Conservation (phyloP, 2,888 invertebrate genomes). For the Phorcus lineatus region DNA sequence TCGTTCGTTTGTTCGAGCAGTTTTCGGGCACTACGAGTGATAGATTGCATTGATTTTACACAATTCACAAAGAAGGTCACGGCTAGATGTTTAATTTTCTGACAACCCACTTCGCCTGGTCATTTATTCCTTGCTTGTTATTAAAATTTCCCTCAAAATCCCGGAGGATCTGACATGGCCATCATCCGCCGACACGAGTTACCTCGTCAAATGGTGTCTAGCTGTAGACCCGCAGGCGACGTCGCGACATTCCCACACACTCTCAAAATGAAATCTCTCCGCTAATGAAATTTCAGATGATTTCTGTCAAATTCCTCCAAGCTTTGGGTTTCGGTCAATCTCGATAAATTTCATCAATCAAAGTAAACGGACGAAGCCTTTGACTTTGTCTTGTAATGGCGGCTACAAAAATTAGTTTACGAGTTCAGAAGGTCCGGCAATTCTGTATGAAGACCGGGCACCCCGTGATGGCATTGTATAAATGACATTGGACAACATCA, state of each 20-base stretch:
- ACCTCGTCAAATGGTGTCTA: neutral
- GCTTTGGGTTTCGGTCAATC: neutral
- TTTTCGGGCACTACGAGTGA: neutral
- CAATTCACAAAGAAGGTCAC: neutral
- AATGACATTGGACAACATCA: neutral
- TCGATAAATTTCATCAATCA: slow-evolving; percentile 24
- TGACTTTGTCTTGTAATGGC: neutral
- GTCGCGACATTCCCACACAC: neutral
- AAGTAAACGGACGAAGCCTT: neutral
- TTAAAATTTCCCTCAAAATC: neutral
- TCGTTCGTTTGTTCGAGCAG: slow-evolving; percentile 1
- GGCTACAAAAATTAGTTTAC: slow-evolving; percentile 8
- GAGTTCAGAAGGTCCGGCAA: neutral
- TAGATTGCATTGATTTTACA: slow-evolving; percentile 1
- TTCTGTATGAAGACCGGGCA: too few species aligned
- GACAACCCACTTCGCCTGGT: slow-evolving; percentile 13
- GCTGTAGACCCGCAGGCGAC: slow-evolving; percentile 1
- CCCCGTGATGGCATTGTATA: neutral
- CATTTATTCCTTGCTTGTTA: slow-evolving; percentile 2
- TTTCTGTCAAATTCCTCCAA: neutral
- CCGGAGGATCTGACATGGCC: neutral
- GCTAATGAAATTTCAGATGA: slow-evolving; percentile 4
- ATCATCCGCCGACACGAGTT: neutral
- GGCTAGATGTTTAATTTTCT: neutral
- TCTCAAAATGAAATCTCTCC: neutral